Base-by-base conservation (phyloP, 2,888 invertebrate genomes). In the Acleris cristana region DNA sequence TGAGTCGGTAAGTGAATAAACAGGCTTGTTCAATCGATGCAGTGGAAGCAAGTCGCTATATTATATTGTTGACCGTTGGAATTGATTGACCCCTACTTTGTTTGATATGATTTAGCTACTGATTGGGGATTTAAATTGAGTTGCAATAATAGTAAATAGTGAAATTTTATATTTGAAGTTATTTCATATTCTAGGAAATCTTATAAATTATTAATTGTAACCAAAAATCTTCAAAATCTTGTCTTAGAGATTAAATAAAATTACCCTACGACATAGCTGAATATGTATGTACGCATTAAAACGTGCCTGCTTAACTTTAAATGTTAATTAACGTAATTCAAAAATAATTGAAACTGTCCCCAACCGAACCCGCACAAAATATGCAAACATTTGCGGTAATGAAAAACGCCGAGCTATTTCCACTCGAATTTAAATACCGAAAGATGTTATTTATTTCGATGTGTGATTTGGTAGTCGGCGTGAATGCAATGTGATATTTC, bases 1-100 rank as follows among this genome's bases (percentile, higher is more conserved):
- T 90, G 87, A 87, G 85, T 87, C 84, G 82, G 86, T 88, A 86
- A 88, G 88, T 90, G 88, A 90, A 91, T 90, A 90, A 86, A 88
- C 83, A 86, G 71, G 71, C 72, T 58, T 70, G 55, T 71, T 75
- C 79, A 78, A 76, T 86, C 87, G 86, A 85, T 89, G 86, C 88
- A 84, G 80, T 77, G 73, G 78, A 77, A 82, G 86, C 87, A 89
- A 88, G 88, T 78, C 79, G 70, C 70, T 71, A 79, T 78, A 72
- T 86, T 88, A 85, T 86, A 84, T 82, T 84, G 84, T 80, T 79
- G 75, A 75, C 72, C 52, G 72, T 72, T 78, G 74, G 76, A 80
- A 84, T 84, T 89, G 86, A 84, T 84, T 79, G 40, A 80, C 79
- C 72, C 79, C 78, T 76, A 75, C 76, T 76, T 78, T 72, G 75